Base-by-base conservation (phyloP, 2,888 invertebrate species). In the Oxystoma pomonae region DNA sequence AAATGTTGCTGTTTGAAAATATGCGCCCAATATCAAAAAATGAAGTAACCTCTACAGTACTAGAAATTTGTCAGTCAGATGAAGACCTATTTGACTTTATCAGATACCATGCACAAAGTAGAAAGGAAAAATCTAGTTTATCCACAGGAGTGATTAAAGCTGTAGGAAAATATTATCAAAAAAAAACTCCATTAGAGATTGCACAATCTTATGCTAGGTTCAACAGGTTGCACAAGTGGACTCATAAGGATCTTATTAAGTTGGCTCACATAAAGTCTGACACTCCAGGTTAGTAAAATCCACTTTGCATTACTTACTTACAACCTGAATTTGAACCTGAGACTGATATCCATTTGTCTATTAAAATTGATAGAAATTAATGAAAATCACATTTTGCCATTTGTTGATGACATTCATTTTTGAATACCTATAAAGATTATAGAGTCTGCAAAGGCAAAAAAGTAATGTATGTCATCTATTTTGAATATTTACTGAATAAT, bases 161-260 rank as follows among this genome's bases (percentile, higher is more conserved):
- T 61, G 81, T 91, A 18, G 80, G 79, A 59, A 80, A 82, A 3
- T 92, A 90, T 89, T 92, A 91, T 74, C 75, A 79, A 18, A 80
- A 78, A 1, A 87, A 86, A 75, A 82, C 85, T 16, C 84, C 89
- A 0, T 76, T 83, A 75, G 84, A 86, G 59, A 80, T 92, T 53
- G 87, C 86, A 0, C 82, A 85, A 70, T 86, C 86, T 68, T 82
- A 90, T 18, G 86, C 87, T 2, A 83, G 85, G 73, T 85, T 84
- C 61, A 84, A 84, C 59, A 84, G 86, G 7, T 83, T 86, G 67
- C 84, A 88, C 71, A 88, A 89, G 2, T 89, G 90, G 82, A 85
- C 85, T 0, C 92, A 92, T 75, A 87, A 86, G 71, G 90, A 90
- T 70, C 81, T 92, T n/a, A 79, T 89, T 0, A 84, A 85, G 70